A percentile compares a stretch with the other conserved stretches of the same genome.
phyloP scores from a whole-genome alignment of 2,113 vertebrate genomes.

The Tonatia bakeri region DNA sequence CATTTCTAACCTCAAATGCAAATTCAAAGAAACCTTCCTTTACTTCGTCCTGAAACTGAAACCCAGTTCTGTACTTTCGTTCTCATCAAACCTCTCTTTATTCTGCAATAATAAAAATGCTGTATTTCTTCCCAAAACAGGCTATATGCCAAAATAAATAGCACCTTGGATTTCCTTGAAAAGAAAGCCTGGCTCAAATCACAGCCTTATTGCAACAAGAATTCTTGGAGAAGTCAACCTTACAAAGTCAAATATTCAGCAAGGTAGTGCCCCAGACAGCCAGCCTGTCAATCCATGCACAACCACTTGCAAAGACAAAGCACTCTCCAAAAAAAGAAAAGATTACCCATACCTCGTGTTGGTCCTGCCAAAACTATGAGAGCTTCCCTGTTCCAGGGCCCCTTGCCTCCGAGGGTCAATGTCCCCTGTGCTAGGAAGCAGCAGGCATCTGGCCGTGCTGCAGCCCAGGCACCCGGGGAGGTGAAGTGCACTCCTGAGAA shows the following conservation, averaged over 20 bases:
- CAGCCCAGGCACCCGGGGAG: not conserved
- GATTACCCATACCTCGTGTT: not conserved
- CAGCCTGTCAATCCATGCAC: not conserved
- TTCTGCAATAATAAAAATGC: constrained; percentile 65
- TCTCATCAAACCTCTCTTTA: constrained; percentile 39
- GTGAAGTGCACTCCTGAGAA: constrained; percentile 4
- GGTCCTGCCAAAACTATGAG: not conserved
- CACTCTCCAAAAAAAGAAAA: constrained; percentile 48
- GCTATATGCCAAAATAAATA: constrained; percentile 21
- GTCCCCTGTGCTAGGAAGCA: not conserved
- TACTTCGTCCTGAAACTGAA: constrained; percentile 34
- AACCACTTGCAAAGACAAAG: constrained; percentile 47
- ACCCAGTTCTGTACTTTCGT: constrained; percentile 20
- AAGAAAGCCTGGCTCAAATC: constrained; percentile 51
- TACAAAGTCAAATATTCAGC: constrained; percentile 59
- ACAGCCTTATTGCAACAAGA: constrained; percentile 47
- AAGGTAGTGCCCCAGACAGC: not conserved
- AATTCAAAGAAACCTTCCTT: not conserved
- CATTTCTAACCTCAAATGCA: constrained; percentile 12
- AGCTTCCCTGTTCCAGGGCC: not conserved
- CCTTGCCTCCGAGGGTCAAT: not conserved
- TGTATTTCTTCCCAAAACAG: constrained; percentile 51
- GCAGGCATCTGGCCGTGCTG: not conserved
- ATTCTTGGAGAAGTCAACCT: constrained; percentile 64
- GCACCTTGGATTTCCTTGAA: constrained; percentile 67